These are phyloP conservation scores for Teleogryllus oceanicus DNA, from an alignment of 2,888 invertebrate genomes.

Conservation along the genomic window DNA sequence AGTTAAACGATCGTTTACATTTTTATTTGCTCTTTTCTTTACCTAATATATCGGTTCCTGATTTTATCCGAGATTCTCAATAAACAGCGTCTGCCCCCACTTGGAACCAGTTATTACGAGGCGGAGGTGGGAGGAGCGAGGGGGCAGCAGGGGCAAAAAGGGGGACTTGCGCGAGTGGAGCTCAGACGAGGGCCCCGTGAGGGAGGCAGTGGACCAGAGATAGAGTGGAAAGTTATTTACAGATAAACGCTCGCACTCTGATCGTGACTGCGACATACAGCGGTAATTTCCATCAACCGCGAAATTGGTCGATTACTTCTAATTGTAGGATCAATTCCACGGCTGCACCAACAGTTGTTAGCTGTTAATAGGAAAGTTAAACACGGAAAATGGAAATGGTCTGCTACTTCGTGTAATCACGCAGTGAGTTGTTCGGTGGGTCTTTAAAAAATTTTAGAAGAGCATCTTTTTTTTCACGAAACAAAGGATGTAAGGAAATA, in stretches of 20 bases:
- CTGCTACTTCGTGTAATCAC: neutral
- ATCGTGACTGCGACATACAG: neutral
- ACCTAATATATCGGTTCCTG: slow-evolving; percentile 18
- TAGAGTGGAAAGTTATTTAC: slow-evolving; percentile 4
- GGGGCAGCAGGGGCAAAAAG: neutral
- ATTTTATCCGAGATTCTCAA: slow-evolving; percentile 18
- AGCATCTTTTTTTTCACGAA: no score
- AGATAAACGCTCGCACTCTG: neutral
- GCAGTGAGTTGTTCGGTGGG: no score
- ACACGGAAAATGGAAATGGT: slow-evolving; percentile 18
- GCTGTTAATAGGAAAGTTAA: slow-evolving; percentile 18
- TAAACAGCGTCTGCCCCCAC: neutral
- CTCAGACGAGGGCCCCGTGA: neutral
- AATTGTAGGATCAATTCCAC: slow-evolving; percentile 18
- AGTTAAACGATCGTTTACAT: slow-evolving; percentile 18
- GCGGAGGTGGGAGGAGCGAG: neutral
- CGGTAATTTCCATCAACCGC: slow-evolving; percentile 18
- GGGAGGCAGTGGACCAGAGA: neutral
- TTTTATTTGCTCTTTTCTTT: slow-evolving; percentile 18
- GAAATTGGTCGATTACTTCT: slow-evolving; percentile 10
- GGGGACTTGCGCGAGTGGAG: neutral
- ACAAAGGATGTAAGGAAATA: no score
- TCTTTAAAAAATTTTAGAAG: no score
- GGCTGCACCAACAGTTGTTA: slow-evolving; percentile 18
- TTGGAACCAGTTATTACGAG: slow-evolving; percentile 9